Evolutionary conservation across 30 jellyfish, hydroid and myxozoan species (phyloP).

Genomic region (Cassiopea xamachana): DNA sequence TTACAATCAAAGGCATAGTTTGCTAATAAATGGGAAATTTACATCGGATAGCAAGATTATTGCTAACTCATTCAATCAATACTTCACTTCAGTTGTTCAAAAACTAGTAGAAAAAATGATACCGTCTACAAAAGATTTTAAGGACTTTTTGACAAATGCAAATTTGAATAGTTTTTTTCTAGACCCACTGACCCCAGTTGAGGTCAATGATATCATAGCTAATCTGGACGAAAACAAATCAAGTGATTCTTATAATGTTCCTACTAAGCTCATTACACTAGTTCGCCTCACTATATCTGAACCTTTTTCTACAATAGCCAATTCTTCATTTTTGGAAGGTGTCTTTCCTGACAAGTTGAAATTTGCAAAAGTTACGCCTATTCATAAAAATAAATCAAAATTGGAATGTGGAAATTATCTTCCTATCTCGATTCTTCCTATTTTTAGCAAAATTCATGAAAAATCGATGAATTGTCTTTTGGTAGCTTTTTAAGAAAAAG

Average conservation of each 20-base stretch:
- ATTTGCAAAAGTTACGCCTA: too few species aligned
- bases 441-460: too few species aligned
- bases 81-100: constrained; percentile 17
- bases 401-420: too few species aligned
- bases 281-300: neutral
- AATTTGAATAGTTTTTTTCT: constrained; percentile 28
- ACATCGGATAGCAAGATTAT: constrained; percentile 14
- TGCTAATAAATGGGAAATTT: constrained; percentile 5
- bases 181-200: neutral
- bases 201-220: constrained; percentile 17
- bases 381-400: too few species aligned
- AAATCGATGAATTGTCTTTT: too few species aligned
- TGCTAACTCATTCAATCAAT: neutral
- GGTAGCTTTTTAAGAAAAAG: too few species aligned
- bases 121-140: constrained; percentile 11
- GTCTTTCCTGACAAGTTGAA: too few species aligned
- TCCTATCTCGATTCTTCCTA: too few species aligned
- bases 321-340: too few species aligned
- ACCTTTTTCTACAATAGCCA: too few species aligned
- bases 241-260: constrained; percentile 27
- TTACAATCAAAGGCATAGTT: neutral
- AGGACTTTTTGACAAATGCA: constrained; percentile 3
- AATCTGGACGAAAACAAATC: constrained; percentile 44
- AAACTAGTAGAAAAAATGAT: constrained; percentile 2
- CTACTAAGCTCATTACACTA: constrained; percentile 14